These are phyloP conservation scores for Oscheius sp. DNA, from an alignment of 1,140 invertebrate genomes.

Conservation along the genomic window DNA sequence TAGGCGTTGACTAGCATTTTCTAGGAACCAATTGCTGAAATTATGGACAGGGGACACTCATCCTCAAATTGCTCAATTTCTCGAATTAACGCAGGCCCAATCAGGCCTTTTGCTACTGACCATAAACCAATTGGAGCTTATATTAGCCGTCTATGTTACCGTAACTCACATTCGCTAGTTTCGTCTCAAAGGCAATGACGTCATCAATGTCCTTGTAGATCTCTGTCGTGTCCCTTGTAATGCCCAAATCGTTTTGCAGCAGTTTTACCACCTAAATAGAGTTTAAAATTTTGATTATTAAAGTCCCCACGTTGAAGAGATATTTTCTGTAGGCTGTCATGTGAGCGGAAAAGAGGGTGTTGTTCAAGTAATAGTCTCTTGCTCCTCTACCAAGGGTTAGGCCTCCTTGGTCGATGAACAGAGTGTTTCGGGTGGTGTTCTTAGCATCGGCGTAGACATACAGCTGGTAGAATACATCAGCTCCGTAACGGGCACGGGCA, in stretches of 20 bases:
- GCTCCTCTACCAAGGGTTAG: conserved; percentile 40
- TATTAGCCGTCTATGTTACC: not conserved
- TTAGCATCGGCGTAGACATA: conserved; percentile 63
- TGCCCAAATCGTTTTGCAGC: conserved; percentile 5
- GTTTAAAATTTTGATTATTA: not conserved
- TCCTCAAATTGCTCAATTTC: too few relatives aligned
- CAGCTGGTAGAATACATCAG: conserved; percentile 63
- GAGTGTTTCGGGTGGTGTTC: conserved; percentile 62
- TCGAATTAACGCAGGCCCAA: too few relatives aligned
- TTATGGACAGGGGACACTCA: too few relatives aligned
- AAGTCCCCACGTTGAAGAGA: not conserved
- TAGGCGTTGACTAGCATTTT: not conserved
- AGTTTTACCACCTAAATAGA: conserved; percentile 21
- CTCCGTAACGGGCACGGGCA: conserved; percentile 77
- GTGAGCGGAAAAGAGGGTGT: conserved; percentile 40
- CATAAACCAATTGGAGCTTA: not conserved
- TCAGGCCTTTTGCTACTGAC: too few relatives aligned
- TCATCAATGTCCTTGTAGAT: conserved; percentile 30
- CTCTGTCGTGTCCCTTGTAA: conserved; percentile 2
- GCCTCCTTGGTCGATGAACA: conserved; percentile 58
- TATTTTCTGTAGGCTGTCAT: conserved; percentile 43
- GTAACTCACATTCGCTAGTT: conserved; percentile 37
- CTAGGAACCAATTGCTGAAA: too few relatives aligned
- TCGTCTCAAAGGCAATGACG: conserved; percentile 43
- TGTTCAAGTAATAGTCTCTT: conserved; percentile 44